Evolutionary conservation across 1,140 invertebrate species (phyloP), one percentile per base, ranked within the genome.

Genomic region (Aphidius ervi): DNA sequence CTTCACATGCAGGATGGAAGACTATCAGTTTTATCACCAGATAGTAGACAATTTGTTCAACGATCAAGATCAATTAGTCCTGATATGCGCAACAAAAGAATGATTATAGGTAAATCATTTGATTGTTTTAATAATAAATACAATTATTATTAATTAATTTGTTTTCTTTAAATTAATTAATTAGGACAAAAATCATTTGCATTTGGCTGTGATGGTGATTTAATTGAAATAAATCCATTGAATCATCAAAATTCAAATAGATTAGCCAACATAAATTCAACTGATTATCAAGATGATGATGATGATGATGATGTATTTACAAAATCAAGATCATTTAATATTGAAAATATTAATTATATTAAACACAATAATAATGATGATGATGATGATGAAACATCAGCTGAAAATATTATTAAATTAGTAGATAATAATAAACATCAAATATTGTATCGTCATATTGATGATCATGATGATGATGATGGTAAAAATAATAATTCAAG

Each of bases 41-140:
- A 83, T 58, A 84, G 82, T 64, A 71, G 83, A 46, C 74, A 80
- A 55, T 85, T 81, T 72, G 71, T 84, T 59, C 81, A 83, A 58
- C 76, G 73, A 56, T 80, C 81, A 56, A 74, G 82, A 31, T 77
- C 76, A 2, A 79, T 75, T 55, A 79, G 77, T 65, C 77, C 78
- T 1, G 78, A 80, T 58, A 78, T 79, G 76, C 73, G 75, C 3
- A 79, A 78, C 49, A 79, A 74, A 64, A 71, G 77, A 7, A 80
- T 80, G 76, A 78, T 80, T 10, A 80, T 80, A 65, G 78, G 78
- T 80, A 71, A 67, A 42, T 63, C 50, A 10, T 37, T 46, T 47
- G 2, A 8, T 43, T 43, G 42, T 43, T 43, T 10, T 43, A 7
- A 43, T 6, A 43, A 43, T 43, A 9, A 43, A 9, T 6, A 43